Percentiles rank a stretch among this genome's conserved stretches.
phyloP scores from a whole-genome alignment of 1,140 invertebrate species.

The Physella acuta region DNA sequence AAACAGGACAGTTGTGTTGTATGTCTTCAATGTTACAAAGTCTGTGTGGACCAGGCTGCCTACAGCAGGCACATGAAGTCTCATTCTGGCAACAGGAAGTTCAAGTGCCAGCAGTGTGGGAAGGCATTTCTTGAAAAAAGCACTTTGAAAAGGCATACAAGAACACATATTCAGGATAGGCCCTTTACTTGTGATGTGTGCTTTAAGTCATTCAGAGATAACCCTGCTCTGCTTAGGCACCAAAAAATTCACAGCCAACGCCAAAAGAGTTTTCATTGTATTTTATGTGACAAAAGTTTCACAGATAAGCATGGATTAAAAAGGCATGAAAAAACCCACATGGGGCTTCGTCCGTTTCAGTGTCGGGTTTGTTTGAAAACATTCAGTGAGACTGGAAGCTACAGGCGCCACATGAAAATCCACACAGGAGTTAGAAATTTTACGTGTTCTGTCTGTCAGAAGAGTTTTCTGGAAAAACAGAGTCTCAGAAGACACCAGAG shows the following conservation, averaged over 20 bases:
- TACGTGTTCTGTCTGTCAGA: conserved; percentile 23
- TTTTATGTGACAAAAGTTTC: conserved; percentile 26
- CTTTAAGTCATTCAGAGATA: conserved; percentile 20
- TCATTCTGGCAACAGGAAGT: conserved; percentile 18
- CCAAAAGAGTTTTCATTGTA: conserved; percentile 48
- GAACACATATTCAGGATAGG: conserved; percentile 3
- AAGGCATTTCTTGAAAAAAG: conserved; percentile 16
- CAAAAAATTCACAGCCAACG: conserved; percentile 72
- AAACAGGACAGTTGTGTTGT: neutral
- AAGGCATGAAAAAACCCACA: conserved; percentile 68
- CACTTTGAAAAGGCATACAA: conserved; percentile 20
- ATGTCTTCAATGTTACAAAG: conserved; percentile 27
- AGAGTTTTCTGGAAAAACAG: conserved; percentile 28
- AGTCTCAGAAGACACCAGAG: conserved; percentile 23
- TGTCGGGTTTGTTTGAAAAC: conserved; percentile 30
- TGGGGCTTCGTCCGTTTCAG: conserved; percentile 63
- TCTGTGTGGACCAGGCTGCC: conserved; percentile 17
- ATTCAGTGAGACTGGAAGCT: conserved; percentile 29
- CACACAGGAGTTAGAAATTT: conserved; percentile 32
- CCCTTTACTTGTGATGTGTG: conserved; percentile 16
- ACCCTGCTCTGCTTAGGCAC: neutral
- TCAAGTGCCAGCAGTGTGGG: conserved; percentile 12
- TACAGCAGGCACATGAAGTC: conserved; percentile 27
- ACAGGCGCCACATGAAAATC: conserved; percentile 28
- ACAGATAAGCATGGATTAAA: conserved; percentile 27